Evolutionary conservation across 2,113 vertebrate genomes (phyloP).

Genomic region (Phyllostomus hastatus): DNA sequence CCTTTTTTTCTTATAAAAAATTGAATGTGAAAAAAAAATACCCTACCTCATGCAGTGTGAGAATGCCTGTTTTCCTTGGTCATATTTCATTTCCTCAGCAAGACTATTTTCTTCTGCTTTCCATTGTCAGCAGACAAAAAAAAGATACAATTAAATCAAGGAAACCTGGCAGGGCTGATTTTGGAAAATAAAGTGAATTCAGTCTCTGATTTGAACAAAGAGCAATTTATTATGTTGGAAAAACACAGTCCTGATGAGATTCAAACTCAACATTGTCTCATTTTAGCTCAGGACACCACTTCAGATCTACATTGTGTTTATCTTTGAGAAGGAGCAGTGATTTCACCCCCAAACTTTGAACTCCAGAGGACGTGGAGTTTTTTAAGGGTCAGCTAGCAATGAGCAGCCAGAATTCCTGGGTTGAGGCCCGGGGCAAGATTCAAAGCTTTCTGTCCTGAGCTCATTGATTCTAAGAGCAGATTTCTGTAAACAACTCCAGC

Average conservation of each 20-base stretch:
- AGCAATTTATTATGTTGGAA: slow-evolving; percentile 67
- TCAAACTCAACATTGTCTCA: not conserved
- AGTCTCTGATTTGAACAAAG: slow-evolving; percentile 72
- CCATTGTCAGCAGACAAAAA: slow-evolving; percentile 65
- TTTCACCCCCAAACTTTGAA: slow-evolving; percentile 51
- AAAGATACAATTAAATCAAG: slow-evolving; percentile 75
- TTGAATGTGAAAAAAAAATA: slow-evolving; percentile 48
- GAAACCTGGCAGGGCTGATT: slow-evolving; percentile 70
- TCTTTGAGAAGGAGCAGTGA: slow-evolving; percentile 43
- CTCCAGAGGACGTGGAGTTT: not conserved
- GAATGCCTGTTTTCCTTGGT: slow-evolving; percentile 68
- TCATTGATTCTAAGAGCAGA: not conserved
- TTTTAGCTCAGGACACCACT: not conserved
- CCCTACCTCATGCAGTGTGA: slow-evolving; percentile 44
- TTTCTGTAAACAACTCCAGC: not conserved
- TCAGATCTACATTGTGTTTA: slow-evolving; percentile 30
- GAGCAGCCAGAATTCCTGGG: not conserved
- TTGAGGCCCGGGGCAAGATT: not conserved
- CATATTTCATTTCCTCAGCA: slow-evolving; percentile 71
- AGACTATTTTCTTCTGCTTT: slow-evolving; percentile 72
- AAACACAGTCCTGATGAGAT: slow-evolving; percentile 55
- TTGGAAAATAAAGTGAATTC: slow-evolving; percentile 73
- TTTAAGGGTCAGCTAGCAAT: slow-evolving; percentile 19
- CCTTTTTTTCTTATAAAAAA: slow-evolving; percentile 43
- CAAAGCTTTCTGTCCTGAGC: fast-evolving